Conservation (phyloP, 1,140 invertebrate species). For the Limonius californicus region DNA sequence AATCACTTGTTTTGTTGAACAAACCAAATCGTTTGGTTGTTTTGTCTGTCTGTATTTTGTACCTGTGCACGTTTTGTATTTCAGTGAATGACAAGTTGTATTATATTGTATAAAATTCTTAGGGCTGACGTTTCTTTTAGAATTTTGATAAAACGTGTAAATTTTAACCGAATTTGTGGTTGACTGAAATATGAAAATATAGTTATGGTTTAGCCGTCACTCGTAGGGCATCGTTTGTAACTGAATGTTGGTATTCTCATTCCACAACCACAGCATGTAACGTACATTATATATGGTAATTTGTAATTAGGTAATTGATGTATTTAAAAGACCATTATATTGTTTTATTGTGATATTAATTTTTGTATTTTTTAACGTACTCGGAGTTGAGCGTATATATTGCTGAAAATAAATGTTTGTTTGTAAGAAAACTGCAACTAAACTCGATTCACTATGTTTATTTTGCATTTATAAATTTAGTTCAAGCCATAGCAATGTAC, state of each 20-base stretch:
- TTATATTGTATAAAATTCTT: constrained; percentile 18
- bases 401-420: too few relatives aligned
- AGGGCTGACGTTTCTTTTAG: constrained; percentile 22
- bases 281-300: constrained; percentile 15
- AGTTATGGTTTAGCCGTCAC: constrained; percentile 30
- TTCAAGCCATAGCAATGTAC: too few relatives aligned
- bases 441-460: too few relatives aligned
- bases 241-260: constrained; percentile 33
- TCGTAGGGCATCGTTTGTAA: constrained; percentile 19
- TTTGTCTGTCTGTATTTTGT: constrained; percentile 23
- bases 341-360: constrained; percentile 28
- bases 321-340: constrained; percentile 28
- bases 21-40: constrained; percentile 3
- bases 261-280: constrained; percentile 35
- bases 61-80: constrained; percentile 23
- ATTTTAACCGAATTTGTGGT: constrained; percentile 17
- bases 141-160: constrained; percentile 23
- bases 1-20: constrained; percentile 6
- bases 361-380: constrained; percentile 22
- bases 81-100: constrained; percentile 27
- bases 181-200: constrained; percentile 27
- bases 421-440: too few relatives aligned
- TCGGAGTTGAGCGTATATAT: too few relatives aligned
- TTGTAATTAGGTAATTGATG: constrained; percentile 22
- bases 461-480: too few relatives aligned